Evolutionary conservation across 2,797 vertebrate species (phyloP).

Genomic region (Urocyon cinereoargenteus): DNA sequence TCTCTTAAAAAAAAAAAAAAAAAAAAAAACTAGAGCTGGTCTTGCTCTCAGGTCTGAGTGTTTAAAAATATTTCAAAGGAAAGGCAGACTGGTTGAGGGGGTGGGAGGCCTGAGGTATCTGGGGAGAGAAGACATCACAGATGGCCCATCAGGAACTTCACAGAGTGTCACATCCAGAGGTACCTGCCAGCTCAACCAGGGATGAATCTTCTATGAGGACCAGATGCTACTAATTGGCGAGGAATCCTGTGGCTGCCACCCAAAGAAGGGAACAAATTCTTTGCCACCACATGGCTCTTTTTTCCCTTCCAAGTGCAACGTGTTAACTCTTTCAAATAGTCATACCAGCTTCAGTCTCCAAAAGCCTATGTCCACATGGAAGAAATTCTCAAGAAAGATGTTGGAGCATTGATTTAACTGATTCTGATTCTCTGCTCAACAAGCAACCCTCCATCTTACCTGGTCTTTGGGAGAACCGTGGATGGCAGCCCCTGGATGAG

Average conservation of each 20-base stretch:
- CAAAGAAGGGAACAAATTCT: conserved; percentile 77
- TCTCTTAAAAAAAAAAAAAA: conserved; percentile 47
- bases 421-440: not conserved
- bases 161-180: conserved; percentile 69
- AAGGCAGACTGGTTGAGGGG: conserved; percentile 27
- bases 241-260: conserved; percentile 74
- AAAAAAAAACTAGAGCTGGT: not conserved
- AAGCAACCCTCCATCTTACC: not conserved
- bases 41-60: conserved; percentile 47
- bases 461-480: not conserved
- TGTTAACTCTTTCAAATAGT: conserved; percentile 71
- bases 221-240: conserved; percentile 80
- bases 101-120: not conserved
- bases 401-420: not conserved
- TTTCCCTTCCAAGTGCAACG: conserved; percentile 60
- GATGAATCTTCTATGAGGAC: conserved; percentile 61
- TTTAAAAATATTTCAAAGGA: conserved; percentile 79
- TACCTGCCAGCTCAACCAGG: conserved; percentile 75
- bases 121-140: conserved; percentile 73
- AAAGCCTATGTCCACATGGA: not conserved
- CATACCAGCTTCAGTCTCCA: not conserved
- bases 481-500: not conserved
- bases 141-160: conserved; percentile 71
- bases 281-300: conserved; percentile 72
- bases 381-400: not conserved